Conservation (phyloP, 2,797 vertebrate species). For the Phalanger gymnotis region DNA sequence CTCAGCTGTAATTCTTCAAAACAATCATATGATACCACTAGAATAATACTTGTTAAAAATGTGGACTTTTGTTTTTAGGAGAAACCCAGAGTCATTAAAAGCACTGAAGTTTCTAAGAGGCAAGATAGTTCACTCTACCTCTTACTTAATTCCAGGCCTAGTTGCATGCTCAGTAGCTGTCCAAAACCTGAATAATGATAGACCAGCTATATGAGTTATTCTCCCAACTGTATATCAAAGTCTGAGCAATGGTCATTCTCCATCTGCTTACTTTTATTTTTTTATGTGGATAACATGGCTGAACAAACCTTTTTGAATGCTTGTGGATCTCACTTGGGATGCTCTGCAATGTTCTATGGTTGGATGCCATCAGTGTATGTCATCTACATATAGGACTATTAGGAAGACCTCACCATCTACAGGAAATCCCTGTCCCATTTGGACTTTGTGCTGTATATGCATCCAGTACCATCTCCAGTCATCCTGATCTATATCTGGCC, state of each 20-base stretch:
- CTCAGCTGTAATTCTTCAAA: background rate
- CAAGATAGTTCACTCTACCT: background rate
- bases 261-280: background rate
- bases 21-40: background rate
- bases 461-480: too few relatives aligned
- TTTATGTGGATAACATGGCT: background rate
- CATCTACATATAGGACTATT: too few relatives aligned
- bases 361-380: too few relatives aligned
- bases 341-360: too few relatives aligned
- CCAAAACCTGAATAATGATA: background rate
- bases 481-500: too few relatives aligned
- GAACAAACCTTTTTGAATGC: background rate
- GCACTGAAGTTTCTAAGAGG: background rate
- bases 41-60: background rate
- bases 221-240: background rate
- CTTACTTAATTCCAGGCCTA: background rate
- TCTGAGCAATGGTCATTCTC: background rate
- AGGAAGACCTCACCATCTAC: too few relatives aligned
- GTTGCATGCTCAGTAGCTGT: background rate
- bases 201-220: background rate
- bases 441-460: too few relatives aligned
- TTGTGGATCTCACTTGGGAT: too few relatives aligned
- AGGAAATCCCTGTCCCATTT: too few relatives aligned
- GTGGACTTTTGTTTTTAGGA: background rate
- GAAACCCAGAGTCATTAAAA: background rate